Evolutionary conservation across 2,113 vertebrate species (phyloP).

Genomic region (Heterotis niloticus): DNA sequence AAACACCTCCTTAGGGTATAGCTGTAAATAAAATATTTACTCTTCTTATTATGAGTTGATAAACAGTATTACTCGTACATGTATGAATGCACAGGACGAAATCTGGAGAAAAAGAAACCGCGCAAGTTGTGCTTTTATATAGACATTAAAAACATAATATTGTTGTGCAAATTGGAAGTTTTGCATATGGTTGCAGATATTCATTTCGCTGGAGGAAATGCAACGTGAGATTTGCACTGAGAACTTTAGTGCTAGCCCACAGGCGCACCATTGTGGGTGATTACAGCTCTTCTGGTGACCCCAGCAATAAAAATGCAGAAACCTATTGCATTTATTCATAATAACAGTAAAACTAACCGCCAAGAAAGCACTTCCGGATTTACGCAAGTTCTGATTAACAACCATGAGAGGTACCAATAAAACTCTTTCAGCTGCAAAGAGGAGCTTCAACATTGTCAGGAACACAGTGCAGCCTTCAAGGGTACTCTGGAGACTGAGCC

Average conservation of each 20-base stretch:
- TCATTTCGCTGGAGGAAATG: neutral
- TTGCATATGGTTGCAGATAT: neutral
- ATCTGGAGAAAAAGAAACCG: neutral
- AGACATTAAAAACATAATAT: neutral
- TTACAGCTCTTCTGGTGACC: conserved; percentile 1
- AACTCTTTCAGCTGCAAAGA: neutral
- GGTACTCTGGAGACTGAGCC: neutral
- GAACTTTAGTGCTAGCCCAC: neutral
- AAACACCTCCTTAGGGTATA: neutral
- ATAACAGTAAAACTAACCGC: conserved; percentile 23
- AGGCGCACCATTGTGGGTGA: neutral
- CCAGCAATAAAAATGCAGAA: conserved; percentile 1
- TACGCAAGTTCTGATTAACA: neutral
- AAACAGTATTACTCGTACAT: neutral
- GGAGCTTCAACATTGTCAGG: neutral
- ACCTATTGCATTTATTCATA: conserved; percentile 14
- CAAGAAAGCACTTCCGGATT: neutral
- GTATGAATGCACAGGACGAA: neutral
- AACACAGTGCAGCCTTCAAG: conserved; percentile 1
- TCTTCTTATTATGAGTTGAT: neutral
- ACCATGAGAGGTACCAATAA: conserved; percentile 15
- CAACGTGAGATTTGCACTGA: neutral
- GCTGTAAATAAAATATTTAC: neutral
- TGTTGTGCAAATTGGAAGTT: no score
- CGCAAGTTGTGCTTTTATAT: neutral